Evolutionary conservation across 2,888 invertebrate genomes (phyloP), one percentile per base, ranked within the genome.

Genomic region (Hemicrepidius hirtus): DNA sequence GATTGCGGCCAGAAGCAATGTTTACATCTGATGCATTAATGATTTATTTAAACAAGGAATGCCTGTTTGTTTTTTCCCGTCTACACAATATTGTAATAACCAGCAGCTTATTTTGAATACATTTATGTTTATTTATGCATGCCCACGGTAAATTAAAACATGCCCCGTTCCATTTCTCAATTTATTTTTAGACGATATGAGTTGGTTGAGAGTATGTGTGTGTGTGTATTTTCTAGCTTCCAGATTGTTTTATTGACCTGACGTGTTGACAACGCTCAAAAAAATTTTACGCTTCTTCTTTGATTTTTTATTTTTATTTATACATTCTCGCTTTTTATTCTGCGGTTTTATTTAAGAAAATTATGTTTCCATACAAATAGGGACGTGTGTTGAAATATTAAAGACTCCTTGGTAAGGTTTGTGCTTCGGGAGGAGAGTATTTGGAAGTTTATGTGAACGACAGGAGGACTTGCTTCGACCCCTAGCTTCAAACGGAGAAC

Each of bases 41-140:
- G 77, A 77, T 77, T 76, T 77, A 77, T 77, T 77, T 76, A 67
- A 62, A 35, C 40, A 37, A 46, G 60, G 16, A 28, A 6, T 46
- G 2, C 41, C 24, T 68, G 72, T 72, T 72, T 72, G 60, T 67
- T 72, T 70, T 70, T 64, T 53, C 41, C n/a, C 24, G 49, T 53
- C 37, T 50, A 55, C 64, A 50, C 18, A 35, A 67, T 72, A 68
- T 73, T 68, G 68, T 65, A 73, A 68, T 73, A 73, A 68, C 68
- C 57, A 64, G 62, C 20, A 65, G 73, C 69, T 73, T 73, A 69
- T 68, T 68, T 69, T 68, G 64, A 73, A 73, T 73, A 69, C 73
- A 66, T 49, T 55, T 59, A 59, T 73, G 69, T 73, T 73, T 73
- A 66, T 73, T 73, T 73, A 49, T 69, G 59, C 50, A 65, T 65